Evolutionary conservation across 2,888 invertebrate species (phyloP), one percentile per base, ranked within the genome.

Genomic region (Caenorhabditis sp.): DNA sequence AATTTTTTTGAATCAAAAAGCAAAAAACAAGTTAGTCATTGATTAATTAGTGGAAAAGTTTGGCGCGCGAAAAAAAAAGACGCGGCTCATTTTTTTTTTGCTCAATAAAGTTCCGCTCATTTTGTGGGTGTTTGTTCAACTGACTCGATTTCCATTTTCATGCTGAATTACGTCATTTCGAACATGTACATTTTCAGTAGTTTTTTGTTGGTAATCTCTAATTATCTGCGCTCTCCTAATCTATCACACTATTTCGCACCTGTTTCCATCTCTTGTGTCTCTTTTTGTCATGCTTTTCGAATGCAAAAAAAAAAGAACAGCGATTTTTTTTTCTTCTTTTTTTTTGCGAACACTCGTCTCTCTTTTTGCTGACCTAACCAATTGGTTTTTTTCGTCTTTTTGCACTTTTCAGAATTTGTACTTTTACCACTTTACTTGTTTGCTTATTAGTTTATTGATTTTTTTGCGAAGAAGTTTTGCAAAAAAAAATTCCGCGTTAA

Each of bases 351-450:
- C 55, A 36, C 17, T 66, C 65, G 24, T 23, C 58, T 43, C 66
- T 14, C n/a, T 31, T 31, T 31, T 31, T 4, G 10, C 31, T 10
- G 31, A 31, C 31, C 31, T 65, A 58, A 50, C 58, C 58, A 36
- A 19, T 31, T 36, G 51, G 53, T 53, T 60, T 37, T n/a, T 55
- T 58, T 49, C 61, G 66, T 60, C 27, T 50, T 54, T 53, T 60
- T 36, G 66, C 62, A 66, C 66, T 66, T 61, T 66, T 31, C 4
- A 10, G 31, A 31, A 58, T 62, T 66, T 66, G 66, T 57, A 57
- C 58, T 62, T 66, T 61, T 60, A 49, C 36, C 58, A 17, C 36
- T 31, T 17, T 14, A n/a, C 58, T 36, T 19, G 10, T 31, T 31
- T 31, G 10, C 10, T 31, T 31, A 31, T 10, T 31, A 31, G 31